Evolutionary conservation across 2,888 invertebrate genomes (phyloP).

Genomic region (Galerucella pusilla): DNA sequence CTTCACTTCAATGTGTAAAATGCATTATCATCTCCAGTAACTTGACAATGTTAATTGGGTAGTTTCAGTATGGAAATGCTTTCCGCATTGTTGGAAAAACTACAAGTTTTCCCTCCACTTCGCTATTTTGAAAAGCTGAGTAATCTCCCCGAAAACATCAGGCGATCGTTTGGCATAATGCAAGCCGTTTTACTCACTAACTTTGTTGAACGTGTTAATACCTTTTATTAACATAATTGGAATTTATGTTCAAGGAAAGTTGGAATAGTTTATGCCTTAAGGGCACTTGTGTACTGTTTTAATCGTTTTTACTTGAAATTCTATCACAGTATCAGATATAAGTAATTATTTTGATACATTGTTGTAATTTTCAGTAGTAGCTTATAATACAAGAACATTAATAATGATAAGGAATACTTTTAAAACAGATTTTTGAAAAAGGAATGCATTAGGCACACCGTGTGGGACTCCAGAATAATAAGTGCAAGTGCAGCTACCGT

Average conservation of each 20-base stretch:
- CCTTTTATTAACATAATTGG: slow-evolving; percentile 43
- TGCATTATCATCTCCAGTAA: not conserved
- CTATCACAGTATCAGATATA: too few relatives aligned
- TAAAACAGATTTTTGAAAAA: too few relatives aligned
- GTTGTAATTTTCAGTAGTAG: too few relatives aligned
- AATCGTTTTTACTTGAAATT: not conserved
- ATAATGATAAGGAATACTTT: too few relatives aligned
- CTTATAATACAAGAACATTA: too few relatives aligned
- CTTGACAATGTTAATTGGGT: not conserved
- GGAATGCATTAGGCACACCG: too few relatives aligned
- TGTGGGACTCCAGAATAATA: too few relatives aligned
- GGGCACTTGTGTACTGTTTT: not conserved
- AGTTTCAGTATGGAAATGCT: slow-evolving; percentile 1
- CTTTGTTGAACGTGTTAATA: slow-evolving; percentile 43
- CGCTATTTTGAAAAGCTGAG: not conserved
- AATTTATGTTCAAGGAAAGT: slow-evolving; percentile 31
- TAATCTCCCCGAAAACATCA: slow-evolving; percentile 20
- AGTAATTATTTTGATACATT: too few relatives aligned
- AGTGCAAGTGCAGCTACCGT: too few relatives aligned
- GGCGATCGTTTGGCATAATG: slow-evolving; percentile 31
- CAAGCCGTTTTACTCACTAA: slow-evolving; percentile 23
- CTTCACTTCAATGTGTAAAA: not conserved
- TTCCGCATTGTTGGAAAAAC: not conserved
- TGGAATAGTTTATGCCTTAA: not conserved
- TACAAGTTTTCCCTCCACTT: not conserved